Evolutionary conservation across 2,888 invertebrate genomes (phyloP).

Genomic region (Eupithecia vulgata): DNA sequence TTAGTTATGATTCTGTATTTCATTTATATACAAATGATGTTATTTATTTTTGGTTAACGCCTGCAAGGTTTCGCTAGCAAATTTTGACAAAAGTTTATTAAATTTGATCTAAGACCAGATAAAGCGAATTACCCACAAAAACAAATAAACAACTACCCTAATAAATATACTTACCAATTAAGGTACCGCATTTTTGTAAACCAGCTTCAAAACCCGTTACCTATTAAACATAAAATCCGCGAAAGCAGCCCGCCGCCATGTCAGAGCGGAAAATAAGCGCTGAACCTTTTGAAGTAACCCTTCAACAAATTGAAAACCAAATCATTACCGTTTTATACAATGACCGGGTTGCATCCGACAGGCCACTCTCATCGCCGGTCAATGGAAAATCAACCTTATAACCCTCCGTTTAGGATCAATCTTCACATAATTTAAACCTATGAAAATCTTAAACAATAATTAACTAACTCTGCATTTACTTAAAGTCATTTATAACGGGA

Average conservation of each 20-base stretch:
- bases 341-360: constrained; percentile 70
- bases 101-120: neutral
- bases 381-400: constrained; percentile 15
- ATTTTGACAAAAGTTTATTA: neutral
- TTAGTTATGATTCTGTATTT: neutral
- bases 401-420: neutral
- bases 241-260: constrained; percentile 10
- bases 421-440: neutral
- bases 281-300: constrained; percentile 43
- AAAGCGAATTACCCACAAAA: neutral
- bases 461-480: neutral
- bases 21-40: neutral
- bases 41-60: no score
- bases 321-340: constrained; percentile 66
- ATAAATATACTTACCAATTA: neutral
- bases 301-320: constrained; percentile 50
- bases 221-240: constrained; percentile 21
- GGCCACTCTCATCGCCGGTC: neutral
- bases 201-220: constrained; percentile 3
- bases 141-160: neutral
- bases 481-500: no score
- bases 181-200: neutral
- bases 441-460: neutral
- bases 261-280: constrained; percentile 39
- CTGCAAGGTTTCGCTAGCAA: neutral